Evolutionary conservation across 2,888 invertebrate genomes (phyloP).

Genomic region (Coelinius sp.): DNA sequence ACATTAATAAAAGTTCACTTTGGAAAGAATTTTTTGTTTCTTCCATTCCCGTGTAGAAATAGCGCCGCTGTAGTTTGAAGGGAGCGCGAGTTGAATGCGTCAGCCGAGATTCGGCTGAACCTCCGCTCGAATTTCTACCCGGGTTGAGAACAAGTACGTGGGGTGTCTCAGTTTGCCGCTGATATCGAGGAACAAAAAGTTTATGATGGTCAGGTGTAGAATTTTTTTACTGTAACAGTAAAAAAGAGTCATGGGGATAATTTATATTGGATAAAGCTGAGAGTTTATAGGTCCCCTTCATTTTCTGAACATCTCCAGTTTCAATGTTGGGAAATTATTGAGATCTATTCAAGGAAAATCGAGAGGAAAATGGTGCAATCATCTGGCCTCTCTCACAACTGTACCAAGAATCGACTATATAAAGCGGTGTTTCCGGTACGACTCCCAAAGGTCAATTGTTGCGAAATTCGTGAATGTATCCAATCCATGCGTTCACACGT

Average conservation of each 20-base stretch:
- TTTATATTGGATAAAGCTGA: background rate
- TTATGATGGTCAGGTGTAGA: background rate
- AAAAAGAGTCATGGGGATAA: background rate
- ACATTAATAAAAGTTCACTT: slow-evolving; percentile 25
- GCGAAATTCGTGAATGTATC: background rate
- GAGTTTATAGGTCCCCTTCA: too few species aligned
- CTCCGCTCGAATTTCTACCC: too few species aligned
- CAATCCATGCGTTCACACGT: background rate
- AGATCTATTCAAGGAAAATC: background rate
- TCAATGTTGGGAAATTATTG: background rate
- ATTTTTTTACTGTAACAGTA: too few species aligned
- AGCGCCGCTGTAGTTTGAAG: too few species aligned
- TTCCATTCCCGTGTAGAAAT: too few species aligned
- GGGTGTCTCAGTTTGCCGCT: background rate
- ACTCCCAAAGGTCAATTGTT: background rate
- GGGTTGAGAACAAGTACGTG: background rate
- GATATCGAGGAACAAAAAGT: background rate
- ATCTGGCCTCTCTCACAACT: background rate
- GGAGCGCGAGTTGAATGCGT: too few species aligned
- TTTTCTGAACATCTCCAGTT: too few species aligned
- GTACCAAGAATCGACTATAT: background rate
- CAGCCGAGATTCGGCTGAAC: too few species aligned
- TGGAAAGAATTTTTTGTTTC: slow-evolving; percentile 23
- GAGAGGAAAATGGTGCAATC: background rate
- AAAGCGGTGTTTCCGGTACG: background rate